Evolutionary conservation across 2,113 vertebrate genomes (phyloP).

Genomic region (Oncorhynchus masou): DNA sequence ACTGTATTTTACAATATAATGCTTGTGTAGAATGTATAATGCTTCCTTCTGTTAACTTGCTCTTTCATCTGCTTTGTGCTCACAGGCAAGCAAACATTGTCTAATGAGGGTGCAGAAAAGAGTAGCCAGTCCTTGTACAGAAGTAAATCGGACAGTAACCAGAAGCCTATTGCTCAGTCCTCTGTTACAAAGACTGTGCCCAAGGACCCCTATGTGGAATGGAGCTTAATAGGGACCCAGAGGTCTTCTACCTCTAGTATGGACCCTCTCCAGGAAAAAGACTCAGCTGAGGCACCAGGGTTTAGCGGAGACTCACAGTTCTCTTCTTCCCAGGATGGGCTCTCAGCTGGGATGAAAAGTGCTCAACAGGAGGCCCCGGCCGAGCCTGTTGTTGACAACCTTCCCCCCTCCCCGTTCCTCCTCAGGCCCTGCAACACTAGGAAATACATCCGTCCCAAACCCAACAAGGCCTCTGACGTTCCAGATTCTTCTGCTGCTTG

Average conservation of each 20-base stretch:
- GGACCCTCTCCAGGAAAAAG: conserved; percentile 52
- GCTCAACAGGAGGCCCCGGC: conserved; percentile 68
- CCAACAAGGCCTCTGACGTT: conserved; percentile 69
- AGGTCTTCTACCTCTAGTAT: conserved; percentile 62
- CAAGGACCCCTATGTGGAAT: conserved; percentile 70
- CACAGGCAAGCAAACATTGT: conserved; percentile 71
- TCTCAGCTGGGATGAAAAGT: conserved; percentile 69
- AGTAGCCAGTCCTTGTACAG: conserved; percentile 79
- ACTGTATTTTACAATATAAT: no score
- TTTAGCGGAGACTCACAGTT: conserved; percentile 61
- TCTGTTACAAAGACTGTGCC: conserved; percentile 64
- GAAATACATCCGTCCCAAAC: conserved; percentile 89
- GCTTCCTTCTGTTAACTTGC: background rate
- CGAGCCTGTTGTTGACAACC: conserved; percentile 75
- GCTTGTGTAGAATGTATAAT: no score
- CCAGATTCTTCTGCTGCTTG: conserved; percentile 63
- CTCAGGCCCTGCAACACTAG: conserved; percentile 89
- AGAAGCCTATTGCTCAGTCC: conserved; percentile 65
- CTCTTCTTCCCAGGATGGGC: conserved; percentile 56
- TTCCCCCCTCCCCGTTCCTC: conserved; percentile 82
- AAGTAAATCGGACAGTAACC: conserved; percentile 72
- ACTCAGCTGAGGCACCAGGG: conserved; percentile 62
- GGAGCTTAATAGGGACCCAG: conserved; percentile 65
- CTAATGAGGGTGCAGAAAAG: conserved; percentile 74
- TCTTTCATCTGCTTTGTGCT: conserved; percentile 30